Conservation (phyloP, 2,888 invertebrate species). For the Trilocha varians region DNA sequence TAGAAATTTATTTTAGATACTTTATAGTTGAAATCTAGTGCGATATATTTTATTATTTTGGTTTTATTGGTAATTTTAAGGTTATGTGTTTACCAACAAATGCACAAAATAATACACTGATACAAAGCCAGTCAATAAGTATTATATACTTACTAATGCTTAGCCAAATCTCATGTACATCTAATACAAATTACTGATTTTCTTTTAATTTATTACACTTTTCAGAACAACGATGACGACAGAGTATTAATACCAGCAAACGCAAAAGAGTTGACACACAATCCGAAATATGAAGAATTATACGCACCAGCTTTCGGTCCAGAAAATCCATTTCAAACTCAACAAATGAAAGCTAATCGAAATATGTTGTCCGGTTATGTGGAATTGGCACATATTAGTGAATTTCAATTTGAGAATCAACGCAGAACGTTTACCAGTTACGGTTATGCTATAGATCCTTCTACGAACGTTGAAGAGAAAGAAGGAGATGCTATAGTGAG, state of each 20-base stretch:
- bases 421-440: conserved; percentile 94
- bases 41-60: too few species aligned
- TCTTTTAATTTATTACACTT: background rate
- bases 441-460: conserved; percentile 96
- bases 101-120: too few species aligned
- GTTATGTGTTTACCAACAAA: too few species aligned
- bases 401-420: conserved; percentile 98
- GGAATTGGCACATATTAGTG: conserved; percentile 95
- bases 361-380: conserved; percentile 96
- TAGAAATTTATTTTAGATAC: too few species aligned
- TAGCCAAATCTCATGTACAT: too few species aligned
- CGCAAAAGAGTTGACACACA: conserved; percentile 85
- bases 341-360: conserved; percentile 88
- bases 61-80: too few species aligned
- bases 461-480: conserved; percentile 75
- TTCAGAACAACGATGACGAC: conserved; percentile 80
- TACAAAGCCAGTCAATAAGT: too few species aligned
- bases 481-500: conserved; percentile 68
- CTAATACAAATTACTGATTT: too few species aligned
- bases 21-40: too few species aligned
- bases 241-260: conserved; percentile 83
- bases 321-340: conserved; percentile 92
- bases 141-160: too few species aligned
- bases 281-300: conserved; percentile 95
- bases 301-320: conserved; percentile 95